Evolutionary conservation across 1,140 invertebrate genomes (phyloP).

Genomic region (Caenorhabditis tropicalis): DNA sequence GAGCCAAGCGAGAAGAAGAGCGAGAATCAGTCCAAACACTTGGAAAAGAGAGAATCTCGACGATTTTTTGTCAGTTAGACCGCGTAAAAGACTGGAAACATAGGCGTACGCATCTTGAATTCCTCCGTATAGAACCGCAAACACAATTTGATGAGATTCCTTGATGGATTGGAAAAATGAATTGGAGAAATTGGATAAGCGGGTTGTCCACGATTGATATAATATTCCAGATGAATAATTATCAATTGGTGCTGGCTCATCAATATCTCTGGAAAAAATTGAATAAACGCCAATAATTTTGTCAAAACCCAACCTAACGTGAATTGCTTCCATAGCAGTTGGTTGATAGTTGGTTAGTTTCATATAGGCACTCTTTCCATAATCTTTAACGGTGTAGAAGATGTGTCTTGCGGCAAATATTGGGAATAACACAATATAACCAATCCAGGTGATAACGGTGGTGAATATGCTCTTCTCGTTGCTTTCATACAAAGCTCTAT

Average conservation of each 20-base stretch:
- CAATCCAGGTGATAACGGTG: neutral
- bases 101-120: neutral
- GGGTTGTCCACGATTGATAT: neutral
- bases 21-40: neutral
- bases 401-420: constrained; percentile 1
- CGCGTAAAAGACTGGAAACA: neutral
- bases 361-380: constrained; percentile 35
- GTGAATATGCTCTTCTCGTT: neutral
- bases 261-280: neutral
- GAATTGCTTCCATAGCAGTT: constrained; percentile 7
- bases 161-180: neutral
- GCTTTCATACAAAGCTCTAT: no score
- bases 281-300: neutral
- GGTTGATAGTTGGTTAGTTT: neutral
- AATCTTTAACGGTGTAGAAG: neutral
- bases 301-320: neutral
- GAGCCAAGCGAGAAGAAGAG: neutral
- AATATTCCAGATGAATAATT: neutral
- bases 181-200: neutral
- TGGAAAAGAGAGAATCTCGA: neutral
- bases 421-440: neutral
- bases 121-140: neutral
- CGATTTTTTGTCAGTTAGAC: neutral
- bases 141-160: neutral
- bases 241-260: neutral